Conservation (phyloP, 2,888 invertebrate genomes). For the Crocallis elinguaria region DNA sequence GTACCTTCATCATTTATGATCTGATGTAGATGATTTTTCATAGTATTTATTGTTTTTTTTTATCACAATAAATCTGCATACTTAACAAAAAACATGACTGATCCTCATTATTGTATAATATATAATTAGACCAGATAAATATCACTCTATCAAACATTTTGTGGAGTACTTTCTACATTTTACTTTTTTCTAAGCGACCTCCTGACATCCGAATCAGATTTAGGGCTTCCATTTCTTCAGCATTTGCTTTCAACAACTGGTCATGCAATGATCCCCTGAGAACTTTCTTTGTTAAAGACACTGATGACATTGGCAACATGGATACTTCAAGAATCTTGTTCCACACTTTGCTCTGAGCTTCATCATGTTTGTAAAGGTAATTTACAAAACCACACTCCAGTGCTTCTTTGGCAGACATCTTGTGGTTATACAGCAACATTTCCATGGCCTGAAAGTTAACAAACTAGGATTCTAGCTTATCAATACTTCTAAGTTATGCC, state of each 20-base stretch:
- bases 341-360: slow-evolving; percentile 86
- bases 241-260: slow-evolving; percentile 87
- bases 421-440: slow-evolving; percentile 89
- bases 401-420: slow-evolving; percentile 92
- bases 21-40: too few relatives aligned
- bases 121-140: too few relatives aligned
- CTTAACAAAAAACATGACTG: too few relatives aligned
- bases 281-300: slow-evolving; percentile 89
- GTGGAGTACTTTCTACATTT: slow-evolving; percentile 1
- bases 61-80: too few relatives aligned
- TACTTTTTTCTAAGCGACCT: slow-evolving; percentile 48
- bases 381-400: slow-evolving; percentile 91
- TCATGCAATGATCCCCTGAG: slow-evolving; percentile 85
- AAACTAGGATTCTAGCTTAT: too few relatives aligned
- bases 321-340: slow-evolving; percentile 82
- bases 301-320: slow-evolving; percentile 81
- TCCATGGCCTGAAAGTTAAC: slow-evolving; percentile 79
- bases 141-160: too few relatives aligned
- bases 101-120: too few relatives aligned
- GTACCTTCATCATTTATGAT: too few relatives aligned
- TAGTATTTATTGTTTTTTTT: too few relatives aligned
- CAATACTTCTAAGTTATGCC: too few relatives aligned
- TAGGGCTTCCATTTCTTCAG: slow-evolving; percentile 88
- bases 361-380: slow-evolving; percentile 88
- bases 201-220: slow-evolving; percentile 86